Evolutionary conservation across 2,888 invertebrate genomes (phyloP).

Genomic region (Nemurella pictetii): DNA sequence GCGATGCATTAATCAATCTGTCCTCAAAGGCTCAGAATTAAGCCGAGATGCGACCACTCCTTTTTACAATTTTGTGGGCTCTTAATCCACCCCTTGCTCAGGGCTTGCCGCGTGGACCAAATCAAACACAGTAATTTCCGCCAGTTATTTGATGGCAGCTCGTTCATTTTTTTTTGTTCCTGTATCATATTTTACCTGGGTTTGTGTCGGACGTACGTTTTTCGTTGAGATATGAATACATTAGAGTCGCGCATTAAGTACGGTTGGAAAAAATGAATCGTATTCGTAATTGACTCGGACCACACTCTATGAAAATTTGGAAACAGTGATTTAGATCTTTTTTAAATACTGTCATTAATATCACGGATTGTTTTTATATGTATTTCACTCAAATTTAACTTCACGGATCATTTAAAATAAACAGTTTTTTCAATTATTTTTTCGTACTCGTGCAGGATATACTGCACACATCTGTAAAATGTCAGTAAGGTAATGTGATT

Average conservation of each 20-base stretch:
- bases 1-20: background rate
- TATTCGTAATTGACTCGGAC: constrained; percentile 8
- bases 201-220: background rate
- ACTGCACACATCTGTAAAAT: background rate
- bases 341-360: constrained; percentile 25
- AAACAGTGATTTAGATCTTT: constrained; percentile 5
- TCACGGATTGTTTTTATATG: constrained; percentile 8
- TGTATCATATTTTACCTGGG: background rate
- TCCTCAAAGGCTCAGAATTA: background rate
- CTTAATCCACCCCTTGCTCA: background rate
- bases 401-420: background rate
- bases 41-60: background rate
- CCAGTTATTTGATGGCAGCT: background rate
- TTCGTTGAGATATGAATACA: background rate
- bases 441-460: background rate
- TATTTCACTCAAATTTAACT: background rate
- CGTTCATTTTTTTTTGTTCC: background rate
- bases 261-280: constrained; percentile 16
- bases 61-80: background rate
- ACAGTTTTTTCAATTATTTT: background rate
- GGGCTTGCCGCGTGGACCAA: background rate
- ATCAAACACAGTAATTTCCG: background rate
- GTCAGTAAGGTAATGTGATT: background rate
- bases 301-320: constrained; percentile 29
- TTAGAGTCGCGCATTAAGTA: constrained; percentile 9